These are phyloP conservation scores for Saguinus midas DNA, from an alignment of 2,113 vertebrate species.

Conservation along the genomic window DNA sequence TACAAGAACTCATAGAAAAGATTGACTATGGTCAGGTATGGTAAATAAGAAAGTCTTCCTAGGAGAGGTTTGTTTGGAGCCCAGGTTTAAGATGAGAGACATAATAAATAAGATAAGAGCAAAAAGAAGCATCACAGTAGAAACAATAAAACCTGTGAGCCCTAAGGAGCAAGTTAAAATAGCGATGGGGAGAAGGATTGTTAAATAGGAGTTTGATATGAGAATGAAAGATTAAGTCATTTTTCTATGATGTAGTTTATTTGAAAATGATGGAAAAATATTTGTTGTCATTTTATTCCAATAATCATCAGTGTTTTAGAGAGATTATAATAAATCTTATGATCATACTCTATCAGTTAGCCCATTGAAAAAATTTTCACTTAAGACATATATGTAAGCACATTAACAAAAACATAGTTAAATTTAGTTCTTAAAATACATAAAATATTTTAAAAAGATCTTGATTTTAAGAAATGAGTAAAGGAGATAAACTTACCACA, in stretches of 20 bases:
- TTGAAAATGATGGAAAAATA: background rate
- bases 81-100: background rate
- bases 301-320: background rate
- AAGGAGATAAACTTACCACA: background rate
- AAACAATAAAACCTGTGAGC: background rate
- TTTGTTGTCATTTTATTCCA: background rate
- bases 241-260: background rate
- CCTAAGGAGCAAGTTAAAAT: background rate
- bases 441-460: background rate
- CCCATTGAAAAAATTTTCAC: background rate
- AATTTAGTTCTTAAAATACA: background rate
- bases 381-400: background rate
- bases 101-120: background rate
- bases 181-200: background rate
- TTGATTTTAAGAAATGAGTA: conserved; percentile 1
- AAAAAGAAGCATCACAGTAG: background rate
- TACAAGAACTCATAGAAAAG: background rate
- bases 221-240: background rate
- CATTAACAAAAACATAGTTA: background rate
- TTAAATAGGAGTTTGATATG: background rate
- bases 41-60: background rate
- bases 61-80: background rate
- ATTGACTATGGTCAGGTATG: background rate
- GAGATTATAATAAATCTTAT: background rate
- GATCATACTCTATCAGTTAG: background rate